Evolutionary conservation across 1,140 invertebrate species (phyloP).

Genomic region (Coptotermes formosanus): DNA sequence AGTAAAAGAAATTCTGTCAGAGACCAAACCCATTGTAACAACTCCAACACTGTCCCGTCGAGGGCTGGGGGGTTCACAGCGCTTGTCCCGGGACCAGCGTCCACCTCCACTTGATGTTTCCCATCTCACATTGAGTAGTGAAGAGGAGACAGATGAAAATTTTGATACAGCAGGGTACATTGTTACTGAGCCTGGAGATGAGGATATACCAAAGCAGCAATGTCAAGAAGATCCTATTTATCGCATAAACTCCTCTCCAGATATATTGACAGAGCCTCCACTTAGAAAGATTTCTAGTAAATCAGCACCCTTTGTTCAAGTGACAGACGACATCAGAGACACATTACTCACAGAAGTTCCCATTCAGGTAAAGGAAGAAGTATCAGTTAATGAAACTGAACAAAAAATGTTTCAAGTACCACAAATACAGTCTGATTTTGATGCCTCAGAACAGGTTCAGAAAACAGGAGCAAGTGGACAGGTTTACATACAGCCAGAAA

Average conservation of each 20-base stretch:
- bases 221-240: neutral
- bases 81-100: slow-evolving; percentile 23
- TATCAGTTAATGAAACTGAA: no score
- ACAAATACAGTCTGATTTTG: no score
- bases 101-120: slow-evolving; percentile 33
- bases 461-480: neutral
- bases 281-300: neutral
- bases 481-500: neutral
- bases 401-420: no score
- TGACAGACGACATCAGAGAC: neutral
- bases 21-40: slow-evolving; percentile 22
- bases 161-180: slow-evolving; percentile 32
- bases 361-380: no score
- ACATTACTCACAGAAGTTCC: neutral
- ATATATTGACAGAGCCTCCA: slow-evolving; percentile 26
- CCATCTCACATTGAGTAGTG: slow-evolving; percentile 7
- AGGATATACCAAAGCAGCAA: neutral
- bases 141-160: slow-evolving; percentile 1
- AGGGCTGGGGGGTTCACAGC: slow-evolving; percentile 28
- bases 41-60: slow-evolving; percentile 30
- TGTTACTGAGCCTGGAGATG: slow-evolving; percentile 35
- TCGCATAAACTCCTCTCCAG: slow-evolving; percentile 33
- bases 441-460: neutral
- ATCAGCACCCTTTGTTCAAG: neutral
- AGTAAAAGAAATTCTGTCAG: neutral